Evolutionary conservation across 2,888 invertebrate species (phyloP).

Genomic region (Carcina quercana): DNA sequence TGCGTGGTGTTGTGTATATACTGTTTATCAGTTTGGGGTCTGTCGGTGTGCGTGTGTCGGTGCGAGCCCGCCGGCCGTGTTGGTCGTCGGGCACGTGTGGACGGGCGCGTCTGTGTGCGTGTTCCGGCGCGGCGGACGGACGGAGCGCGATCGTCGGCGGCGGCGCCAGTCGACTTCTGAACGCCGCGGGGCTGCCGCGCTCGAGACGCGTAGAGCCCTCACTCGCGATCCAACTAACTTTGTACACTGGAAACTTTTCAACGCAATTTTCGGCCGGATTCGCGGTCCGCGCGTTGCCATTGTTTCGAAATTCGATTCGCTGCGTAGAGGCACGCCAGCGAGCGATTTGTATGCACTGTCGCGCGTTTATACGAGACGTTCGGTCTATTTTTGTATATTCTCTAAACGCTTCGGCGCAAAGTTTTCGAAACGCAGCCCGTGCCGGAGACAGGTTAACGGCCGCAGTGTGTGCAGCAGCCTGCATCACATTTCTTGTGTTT

Average conservation of each 20-base stretch:
- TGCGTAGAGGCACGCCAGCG: slow-evolving; percentile 36
- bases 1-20: slow-evolving; percentile 58
- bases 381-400: slow-evolving; percentile 73
- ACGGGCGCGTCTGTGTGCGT: slow-evolving; percentile 41
- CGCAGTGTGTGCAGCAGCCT: slow-evolving; percentile 62
- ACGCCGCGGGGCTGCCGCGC: slow-evolving; percentile 60
- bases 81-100: slow-evolving; percentile 25
- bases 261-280: slow-evolving; percentile 45
- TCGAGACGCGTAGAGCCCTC: slow-evolving; percentile 47
- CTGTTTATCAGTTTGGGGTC: slow-evolving; percentile 56
- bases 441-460: slow-evolving; percentile 67
- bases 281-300: slow-evolving; percentile 36
- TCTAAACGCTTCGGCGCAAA: slow-evolving; percentile 66
- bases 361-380: slow-evolving; percentile 50
- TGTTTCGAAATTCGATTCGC: slow-evolving; percentile 36
- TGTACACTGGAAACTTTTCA: slow-evolving; percentile 72
- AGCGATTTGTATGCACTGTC: slow-evolving; percentile 37
- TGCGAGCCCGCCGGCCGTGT: slow-evolving; percentile 22
- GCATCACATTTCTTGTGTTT: slow-evolving; percentile 66
- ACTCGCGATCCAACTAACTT: slow-evolving; percentile 64
- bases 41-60: slow-evolving; percentile 31
- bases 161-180: slow-evolving; percentile 61
- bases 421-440: slow-evolving; percentile 72
- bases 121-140: slow-evolving; percentile 50
- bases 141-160: slow-evolving; percentile 33